These are phyloP conservation scores for Aegotheles bennettii DNA, from an alignment of 2,113 vertebrate genomes.

Conservation along the genomic window DNA sequence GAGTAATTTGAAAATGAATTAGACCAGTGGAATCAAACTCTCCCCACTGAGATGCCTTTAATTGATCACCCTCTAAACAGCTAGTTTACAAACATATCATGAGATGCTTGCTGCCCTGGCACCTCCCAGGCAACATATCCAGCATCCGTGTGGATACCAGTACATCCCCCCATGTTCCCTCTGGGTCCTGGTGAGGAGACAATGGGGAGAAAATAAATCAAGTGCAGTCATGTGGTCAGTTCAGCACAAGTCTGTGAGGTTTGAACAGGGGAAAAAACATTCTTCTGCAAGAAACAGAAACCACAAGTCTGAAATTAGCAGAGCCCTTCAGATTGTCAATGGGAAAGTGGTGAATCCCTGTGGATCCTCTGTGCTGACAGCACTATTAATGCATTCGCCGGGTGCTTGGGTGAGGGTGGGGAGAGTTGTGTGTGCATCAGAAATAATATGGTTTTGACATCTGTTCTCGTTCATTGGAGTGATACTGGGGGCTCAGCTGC, in stretches of 20 bases:
- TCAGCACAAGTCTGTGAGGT: conserved; percentile 8
- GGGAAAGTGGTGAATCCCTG: conserved; percentile 45
- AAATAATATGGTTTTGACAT: neutral
- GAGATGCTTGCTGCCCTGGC: neutral
- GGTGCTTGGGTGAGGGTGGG: neutral
- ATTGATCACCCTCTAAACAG: conserved; percentile 10
- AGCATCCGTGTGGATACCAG: neutral
- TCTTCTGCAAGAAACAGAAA: conserved; percentile 2
- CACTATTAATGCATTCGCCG: conserved; percentile 48
- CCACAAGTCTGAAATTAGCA: conserved; percentile 49
- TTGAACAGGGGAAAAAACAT: neutral
- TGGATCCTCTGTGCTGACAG: conserved; percentile 1
- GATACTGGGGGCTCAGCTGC: neutral
- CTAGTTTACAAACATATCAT: conserved; percentile 12
- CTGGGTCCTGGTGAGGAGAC: neutral
- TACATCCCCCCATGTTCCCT: neutral
- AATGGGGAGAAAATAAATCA: neutral
- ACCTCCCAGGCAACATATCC: neutral
- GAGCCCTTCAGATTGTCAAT: conserved; percentile 1
- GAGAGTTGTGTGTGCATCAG: neutral
- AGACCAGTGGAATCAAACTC: conserved; percentile 21
- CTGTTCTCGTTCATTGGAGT: neutral
- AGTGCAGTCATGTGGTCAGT: neutral
- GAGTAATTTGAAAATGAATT: conserved; percentile 59
- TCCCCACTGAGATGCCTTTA: conserved; percentile 1